Percentiles rank a stretch among this genome's conserved stretches.
Conservation (phyloP, 2,888 invertebrate genomes). For the Diarsia rubi region DNA sequence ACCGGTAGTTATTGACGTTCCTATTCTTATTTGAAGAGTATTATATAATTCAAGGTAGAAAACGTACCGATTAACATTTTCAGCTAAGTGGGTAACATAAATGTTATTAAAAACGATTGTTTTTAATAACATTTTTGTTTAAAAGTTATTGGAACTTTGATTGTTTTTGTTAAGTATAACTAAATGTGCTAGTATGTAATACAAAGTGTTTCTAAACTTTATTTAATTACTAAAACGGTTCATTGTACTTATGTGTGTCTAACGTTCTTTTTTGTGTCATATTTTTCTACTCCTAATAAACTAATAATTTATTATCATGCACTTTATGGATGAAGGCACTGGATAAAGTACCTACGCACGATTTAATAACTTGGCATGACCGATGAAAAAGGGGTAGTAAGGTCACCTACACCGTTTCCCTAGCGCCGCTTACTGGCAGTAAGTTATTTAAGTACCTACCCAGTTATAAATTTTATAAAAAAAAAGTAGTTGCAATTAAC, state of each 20-base stretch:
- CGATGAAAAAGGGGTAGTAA: not conserved
- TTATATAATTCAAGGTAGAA: not conserved
- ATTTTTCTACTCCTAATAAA: not conserved
- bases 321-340: not conserved
- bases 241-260: not conserved
- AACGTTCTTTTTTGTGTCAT: not conserved
- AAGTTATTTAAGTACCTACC: not conserved
- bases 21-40: not conserved
- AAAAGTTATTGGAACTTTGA: too few relatives aligned
- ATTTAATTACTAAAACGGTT: conserved; percentile 6
- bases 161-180: conserved; percentile 1
- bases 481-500: too few relatives aligned
- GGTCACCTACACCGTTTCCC: not conserved
- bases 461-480: not conserved
- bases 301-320: not conserved
- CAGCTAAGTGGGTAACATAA: conserved; percentile 2
- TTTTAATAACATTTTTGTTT: too few relatives aligned
- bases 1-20: not conserved
- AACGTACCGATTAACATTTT: not conserved
- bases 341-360: not conserved
- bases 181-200: not conserved
- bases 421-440: not conserved
- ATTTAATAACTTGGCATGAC: conserved; percentile 3
- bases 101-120: not conserved
- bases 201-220: not conserved